These are phyloP conservation scores for Corythaixoides concolor DNA, from an alignment of 2,113 vertebrate genomes.

Conservation along the genomic window DNA sequence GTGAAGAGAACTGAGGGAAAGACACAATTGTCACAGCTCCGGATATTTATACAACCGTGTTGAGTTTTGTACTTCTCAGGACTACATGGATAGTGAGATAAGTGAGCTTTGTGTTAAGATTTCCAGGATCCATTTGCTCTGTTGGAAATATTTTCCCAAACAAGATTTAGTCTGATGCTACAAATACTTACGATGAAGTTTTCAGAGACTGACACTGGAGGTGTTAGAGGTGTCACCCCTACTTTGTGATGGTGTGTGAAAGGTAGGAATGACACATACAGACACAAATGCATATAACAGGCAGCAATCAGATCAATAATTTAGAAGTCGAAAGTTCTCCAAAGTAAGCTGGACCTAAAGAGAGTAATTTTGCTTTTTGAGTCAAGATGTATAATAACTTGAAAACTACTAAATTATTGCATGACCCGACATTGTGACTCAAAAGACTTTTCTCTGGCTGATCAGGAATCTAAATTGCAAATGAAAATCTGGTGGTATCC, in stretches of 20 bases:
- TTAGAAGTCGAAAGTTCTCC: neutral
- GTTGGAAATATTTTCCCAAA: neutral
- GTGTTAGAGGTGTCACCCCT: neutral
- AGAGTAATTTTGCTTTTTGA: neutral
- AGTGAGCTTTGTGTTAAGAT: neutral
- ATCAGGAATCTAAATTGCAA: neutral
- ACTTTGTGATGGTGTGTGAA: neutral
- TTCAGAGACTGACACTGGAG: neutral
- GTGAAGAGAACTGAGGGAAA: neutral
- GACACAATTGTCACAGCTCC: neutral
- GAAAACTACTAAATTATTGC: neutral
- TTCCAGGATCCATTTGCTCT: neutral
- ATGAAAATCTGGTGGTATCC: neutral
- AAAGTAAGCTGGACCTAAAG: neutral
- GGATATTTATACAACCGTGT: neutral
- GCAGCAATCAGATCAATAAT: neutral
- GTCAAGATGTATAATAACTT: neutral
- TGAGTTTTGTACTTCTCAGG: neutral
- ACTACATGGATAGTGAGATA: neutral
- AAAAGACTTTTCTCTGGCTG: neutral
- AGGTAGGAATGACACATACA: neutral
- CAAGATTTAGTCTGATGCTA: neutral
- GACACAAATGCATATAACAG: neutral
- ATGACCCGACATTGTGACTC: neutral
- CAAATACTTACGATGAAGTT: neutral